Percentiles rank a stretch among this genome's conserved stretches.
These are phyloP conservation scores for Eupithecia centaureata DNA, from an alignment of 2,888 invertebrate species.

Conservation along the genomic window DNA sequence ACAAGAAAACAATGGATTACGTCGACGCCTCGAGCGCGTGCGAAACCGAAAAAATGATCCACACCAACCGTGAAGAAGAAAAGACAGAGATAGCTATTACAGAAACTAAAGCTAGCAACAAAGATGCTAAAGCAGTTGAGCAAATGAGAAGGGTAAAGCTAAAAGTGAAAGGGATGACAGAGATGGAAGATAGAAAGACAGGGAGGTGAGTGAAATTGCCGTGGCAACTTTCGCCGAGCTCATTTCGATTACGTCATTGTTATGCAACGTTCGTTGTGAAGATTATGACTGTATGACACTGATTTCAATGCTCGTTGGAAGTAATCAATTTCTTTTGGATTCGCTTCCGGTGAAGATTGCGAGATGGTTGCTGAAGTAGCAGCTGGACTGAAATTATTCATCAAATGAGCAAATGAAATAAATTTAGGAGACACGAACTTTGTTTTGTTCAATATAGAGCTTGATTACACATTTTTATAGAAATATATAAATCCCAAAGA, in stretches of 20 bases:
- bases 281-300: conserved; percentile 80
- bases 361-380: not conserved
- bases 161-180: conserved; percentile 52
- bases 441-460: too few species aligned
- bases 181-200: conserved; percentile 68
- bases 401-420: too few species aligned
- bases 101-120: conserved; percentile 52
- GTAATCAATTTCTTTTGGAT: conserved; percentile 67
- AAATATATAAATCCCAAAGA: too few species aligned
- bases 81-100: conserved; percentile 61
- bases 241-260: conserved; percentile 79
- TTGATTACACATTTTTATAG: too few species aligned
- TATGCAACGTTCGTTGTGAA: conserved; percentile 67
- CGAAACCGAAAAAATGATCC: conserved; percentile 72
- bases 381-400: not conserved
- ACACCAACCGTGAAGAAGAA: conserved; percentile 67
- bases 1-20: conserved; percentile 74
- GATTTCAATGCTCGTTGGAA: conserved; percentile 76
- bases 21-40: conserved; percentile 72
- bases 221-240: conserved; percentile 80
- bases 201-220: conserved; percentile 78
- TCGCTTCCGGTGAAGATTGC: conserved; percentile 60
- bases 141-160: conserved; percentile 52
- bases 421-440: too few species aligned
- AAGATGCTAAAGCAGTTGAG: conserved; percentile 56